These are phyloP conservation scores for Lepus oiostolus DNA, from an alignment of 2,797 vertebrate genomes.

Conservation along the genomic window DNA sequence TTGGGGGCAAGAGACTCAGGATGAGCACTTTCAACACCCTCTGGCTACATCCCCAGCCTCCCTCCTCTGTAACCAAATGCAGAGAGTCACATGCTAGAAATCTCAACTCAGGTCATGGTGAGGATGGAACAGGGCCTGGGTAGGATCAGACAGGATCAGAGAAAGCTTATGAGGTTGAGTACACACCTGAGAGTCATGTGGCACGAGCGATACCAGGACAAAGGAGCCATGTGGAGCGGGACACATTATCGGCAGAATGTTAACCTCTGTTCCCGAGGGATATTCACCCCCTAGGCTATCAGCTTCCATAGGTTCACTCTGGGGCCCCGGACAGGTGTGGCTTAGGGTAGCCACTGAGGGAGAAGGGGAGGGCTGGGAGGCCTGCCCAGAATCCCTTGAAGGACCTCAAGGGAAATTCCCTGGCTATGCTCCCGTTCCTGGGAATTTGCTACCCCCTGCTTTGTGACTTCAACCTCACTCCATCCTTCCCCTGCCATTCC, in stretches of 20 bases:
- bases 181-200: not conserved
- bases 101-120: not conserved
- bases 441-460: constrained; percentile 39
- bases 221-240: accelerated
- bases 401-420: not conserved
- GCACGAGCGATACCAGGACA: not conserved
- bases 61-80: not conserved
- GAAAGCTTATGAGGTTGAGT: not conserved
- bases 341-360: not conserved
- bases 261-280: not conserved
- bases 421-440: not conserved
- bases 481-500: not conserved
- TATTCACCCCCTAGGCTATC: not conserved
- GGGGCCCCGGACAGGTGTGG: not conserved
- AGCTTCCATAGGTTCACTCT: not conserved
- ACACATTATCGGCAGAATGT: not conserved
- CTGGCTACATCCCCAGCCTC: not conserved
- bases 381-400: not conserved
- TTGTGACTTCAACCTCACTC: not conserved
- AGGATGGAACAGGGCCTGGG: not conserved
- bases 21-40: not conserved
- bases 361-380: not conserved
- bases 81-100: not conserved
- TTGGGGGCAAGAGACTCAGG: not conserved
- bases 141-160: not conserved